Conservation (phyloP, 2,113 vertebrate species). For the Triplophysa tibetana region DNA sequence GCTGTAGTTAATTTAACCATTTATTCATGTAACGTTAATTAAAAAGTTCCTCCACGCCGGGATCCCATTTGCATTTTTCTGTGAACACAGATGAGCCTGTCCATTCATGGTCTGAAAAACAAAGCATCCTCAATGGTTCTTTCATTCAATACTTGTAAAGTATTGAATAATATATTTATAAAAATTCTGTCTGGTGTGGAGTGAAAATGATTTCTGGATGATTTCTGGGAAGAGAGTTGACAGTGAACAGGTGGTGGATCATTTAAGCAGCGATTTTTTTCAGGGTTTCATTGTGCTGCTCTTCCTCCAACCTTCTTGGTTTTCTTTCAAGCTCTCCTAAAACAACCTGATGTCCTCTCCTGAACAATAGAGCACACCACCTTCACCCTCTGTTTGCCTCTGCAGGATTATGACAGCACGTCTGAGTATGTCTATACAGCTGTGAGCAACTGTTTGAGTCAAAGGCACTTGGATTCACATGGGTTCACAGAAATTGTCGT, state of each 20-base stretch:
- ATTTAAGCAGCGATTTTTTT: constrained; percentile 68
- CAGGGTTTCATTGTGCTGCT: constrained; percentile 65
- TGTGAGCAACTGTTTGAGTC: constrained; percentile 1
- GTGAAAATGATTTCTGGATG: constrained; percentile 51
- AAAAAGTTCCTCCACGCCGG: constrained; percentile 47
- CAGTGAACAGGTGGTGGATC: constrained; percentile 71
- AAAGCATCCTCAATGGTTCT: background rate
- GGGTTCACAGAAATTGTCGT: background rate
- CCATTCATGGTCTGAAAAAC: background rate
- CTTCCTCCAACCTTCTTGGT: constrained; percentile 63
- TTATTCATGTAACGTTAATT: constrained; percentile 50
- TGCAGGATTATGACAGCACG: background rate
- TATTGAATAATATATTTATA: background rate
- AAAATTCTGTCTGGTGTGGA: background rate
- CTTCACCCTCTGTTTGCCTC: constrained; percentile 24
- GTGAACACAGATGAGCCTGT: constrained; percentile 10
- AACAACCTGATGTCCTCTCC: constrained; percentile 33
- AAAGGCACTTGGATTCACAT: background rate
- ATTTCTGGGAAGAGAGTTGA: constrained; percentile 62
- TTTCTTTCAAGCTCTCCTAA: constrained; percentile 16
- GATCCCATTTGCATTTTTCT: constrained; percentile 40
- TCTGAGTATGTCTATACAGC: constrained; percentile 15
- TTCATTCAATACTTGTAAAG: no score
- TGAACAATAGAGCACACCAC: constrained; percentile 43
- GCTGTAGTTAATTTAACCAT: constrained; percentile 46